Conservation (phyloP, 1,140 invertebrate species). For the Cardiocondyla obscurior region DNA sequence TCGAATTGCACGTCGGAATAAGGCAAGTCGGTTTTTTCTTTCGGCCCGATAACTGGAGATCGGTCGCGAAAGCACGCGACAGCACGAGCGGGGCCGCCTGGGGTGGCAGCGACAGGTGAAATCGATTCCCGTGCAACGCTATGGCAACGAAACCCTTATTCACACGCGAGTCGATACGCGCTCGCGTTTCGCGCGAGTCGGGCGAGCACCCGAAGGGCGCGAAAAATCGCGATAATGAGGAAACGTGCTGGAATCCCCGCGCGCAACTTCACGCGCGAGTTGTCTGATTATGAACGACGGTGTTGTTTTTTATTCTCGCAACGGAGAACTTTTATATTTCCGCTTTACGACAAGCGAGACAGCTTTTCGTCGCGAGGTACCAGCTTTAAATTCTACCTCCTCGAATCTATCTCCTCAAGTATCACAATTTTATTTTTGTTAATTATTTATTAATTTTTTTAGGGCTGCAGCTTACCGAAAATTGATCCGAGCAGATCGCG, state of each 20-base stretch:
- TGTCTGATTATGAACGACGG: too few relatives aligned
- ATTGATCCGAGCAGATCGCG: not conserved
- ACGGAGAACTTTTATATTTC: slow-evolving; percentile 5
- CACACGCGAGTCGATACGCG: slow-evolving; percentile 69
- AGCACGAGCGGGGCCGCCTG: not conserved
- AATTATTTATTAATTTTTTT: too few relatives aligned
- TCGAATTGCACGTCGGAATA: not conserved
- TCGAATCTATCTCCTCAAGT: not conserved
- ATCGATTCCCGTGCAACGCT: slow-evolving; percentile 74
- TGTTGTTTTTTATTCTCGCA: not conserved
- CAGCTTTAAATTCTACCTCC: not conserved
- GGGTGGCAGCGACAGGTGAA: slow-evolving; percentile 62
- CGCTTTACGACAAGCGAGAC: not conserved
- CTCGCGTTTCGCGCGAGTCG: slow-evolving; percentile 36
- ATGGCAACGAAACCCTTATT: slow-evolving; percentile 71
- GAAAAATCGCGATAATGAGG: slow-evolving; percentile 5
- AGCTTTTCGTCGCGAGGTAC: not conserved
- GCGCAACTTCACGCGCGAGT: not conserved
- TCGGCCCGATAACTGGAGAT: slow-evolving; percentile 10
- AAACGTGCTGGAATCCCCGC: slow-evolving; percentile 14
- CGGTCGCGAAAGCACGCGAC: slow-evolving; percentile 43
- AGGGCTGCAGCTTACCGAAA: not conserved
- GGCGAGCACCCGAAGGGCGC: not conserved
- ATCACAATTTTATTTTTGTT: too few relatives aligned
- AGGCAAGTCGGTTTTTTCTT: slow-evolving; percentile 7